A percentile compares a stretch with the other conserved stretches of the same genome.
Conservation (phyloP, 2,797 vertebrate species). For the Artibeus jamaicensis region DNA sequence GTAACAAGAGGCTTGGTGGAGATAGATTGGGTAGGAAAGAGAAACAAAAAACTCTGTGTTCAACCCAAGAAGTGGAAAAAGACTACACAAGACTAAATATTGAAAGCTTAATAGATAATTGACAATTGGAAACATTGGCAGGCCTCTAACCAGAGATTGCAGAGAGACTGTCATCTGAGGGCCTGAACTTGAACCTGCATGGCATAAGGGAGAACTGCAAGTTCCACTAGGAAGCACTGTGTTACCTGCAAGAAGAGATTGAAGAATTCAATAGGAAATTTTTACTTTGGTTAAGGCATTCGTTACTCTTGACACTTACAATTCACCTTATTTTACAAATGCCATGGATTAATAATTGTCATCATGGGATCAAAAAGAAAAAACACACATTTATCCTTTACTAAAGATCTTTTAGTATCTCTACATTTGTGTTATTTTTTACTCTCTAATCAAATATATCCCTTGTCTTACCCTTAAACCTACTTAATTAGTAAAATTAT, state of each 20-base stretch:
- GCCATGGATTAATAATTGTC: background rate
- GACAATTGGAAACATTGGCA: background rate
- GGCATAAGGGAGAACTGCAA: accelerated
- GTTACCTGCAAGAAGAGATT: background rate
- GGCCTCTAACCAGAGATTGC: too few species aligned
- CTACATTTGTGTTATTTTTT: background rate
- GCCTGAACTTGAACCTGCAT: background rate
- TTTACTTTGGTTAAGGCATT: background rate
- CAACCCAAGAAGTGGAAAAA: background rate
- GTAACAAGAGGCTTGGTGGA: background rate
- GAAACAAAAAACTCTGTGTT: background rate
- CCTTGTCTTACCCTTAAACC: background rate
- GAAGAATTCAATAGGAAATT: background rate
- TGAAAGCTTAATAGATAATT: background rate
- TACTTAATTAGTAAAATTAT: background rate
- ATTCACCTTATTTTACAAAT: background rate
- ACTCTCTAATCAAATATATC: background rate
- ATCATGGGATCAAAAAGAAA: background rate
- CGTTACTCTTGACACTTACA: background rate
- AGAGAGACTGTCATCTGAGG: background rate
- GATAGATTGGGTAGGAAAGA: background rate
- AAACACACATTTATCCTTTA: background rate
- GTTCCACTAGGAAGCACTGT: background rate
- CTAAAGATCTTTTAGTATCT: background rate
- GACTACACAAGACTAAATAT: background rate